Conservation (phyloP, 2,797 vertebrate genomes). For the Cyclopterus lumpus region DNA sequence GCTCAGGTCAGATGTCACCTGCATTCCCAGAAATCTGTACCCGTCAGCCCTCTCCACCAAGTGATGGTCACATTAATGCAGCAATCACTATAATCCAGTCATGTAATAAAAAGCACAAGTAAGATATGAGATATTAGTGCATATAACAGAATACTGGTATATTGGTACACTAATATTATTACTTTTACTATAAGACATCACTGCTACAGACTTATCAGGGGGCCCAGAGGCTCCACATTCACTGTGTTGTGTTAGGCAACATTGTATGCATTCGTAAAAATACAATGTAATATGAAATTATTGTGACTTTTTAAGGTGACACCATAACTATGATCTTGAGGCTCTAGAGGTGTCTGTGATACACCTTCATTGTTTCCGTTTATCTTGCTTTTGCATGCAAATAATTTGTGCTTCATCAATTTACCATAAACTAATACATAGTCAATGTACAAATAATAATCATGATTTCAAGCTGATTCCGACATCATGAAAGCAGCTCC, state of each 20-base stretch:
- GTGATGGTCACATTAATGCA: background rate
- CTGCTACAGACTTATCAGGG: background rate
- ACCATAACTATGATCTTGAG: background rate
- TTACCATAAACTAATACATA: background rate
- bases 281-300: background rate
- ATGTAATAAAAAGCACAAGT: background rate
- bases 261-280: background rate
- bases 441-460: too few species aligned
- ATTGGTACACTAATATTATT: background rate
- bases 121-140: background rate
- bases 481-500: background rate
- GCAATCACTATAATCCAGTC: background rate
- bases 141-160: background rate
- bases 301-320: background rate
- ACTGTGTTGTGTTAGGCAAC: background rate
- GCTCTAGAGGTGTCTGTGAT: background rate
- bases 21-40: too few species aligned
- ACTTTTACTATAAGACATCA: background rate
- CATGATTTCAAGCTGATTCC: background rate
- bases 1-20: too few species aligned
- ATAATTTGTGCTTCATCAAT: background rate
- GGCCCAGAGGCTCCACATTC: background rate
- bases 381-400: background rate
- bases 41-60: too few species aligned
- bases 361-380: background rate